phyloP scores from a whole-genome alignment of 2,797 vertebrate genomes.

The Hyperoplus immaculatus region DNA sequence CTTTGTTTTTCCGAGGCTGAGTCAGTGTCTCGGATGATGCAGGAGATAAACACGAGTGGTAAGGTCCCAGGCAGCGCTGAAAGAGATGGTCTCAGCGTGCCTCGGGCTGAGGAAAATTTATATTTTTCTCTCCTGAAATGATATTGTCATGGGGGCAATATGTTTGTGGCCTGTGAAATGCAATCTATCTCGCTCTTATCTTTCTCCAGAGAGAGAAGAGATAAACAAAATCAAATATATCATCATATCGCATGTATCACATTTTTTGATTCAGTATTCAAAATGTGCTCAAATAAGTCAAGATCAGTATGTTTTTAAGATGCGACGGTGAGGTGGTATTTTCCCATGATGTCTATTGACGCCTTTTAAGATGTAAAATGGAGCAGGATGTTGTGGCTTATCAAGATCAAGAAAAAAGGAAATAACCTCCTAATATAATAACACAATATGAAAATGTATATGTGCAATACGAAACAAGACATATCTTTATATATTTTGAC shows the following conservation, averaged over 20 bases:
- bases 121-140: conserved; percentile 38
- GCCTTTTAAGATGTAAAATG: background rate
- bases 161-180: conserved; percentile 43
- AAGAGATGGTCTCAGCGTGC: conserved; percentile 32
- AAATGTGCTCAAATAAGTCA: background rate
- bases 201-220: too few relatives aligned
- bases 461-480: background rate
- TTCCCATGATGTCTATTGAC: background rate
- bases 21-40: conserved; percentile 23
- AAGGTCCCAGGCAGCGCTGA: conserved; percentile 25
- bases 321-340: background rate
- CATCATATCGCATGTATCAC: background rate
- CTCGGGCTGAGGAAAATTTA: conserved; percentile 25
- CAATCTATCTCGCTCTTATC: background rate
- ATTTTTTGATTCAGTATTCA: background rate
- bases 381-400: background rate
- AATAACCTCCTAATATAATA: background rate
- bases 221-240: conserved; percentile 9
- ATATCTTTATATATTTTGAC: background rate
- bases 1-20: conserved; percentile 36
- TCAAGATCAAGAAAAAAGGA: background rate
- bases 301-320: background rate
- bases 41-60: conserved; percentile 41
- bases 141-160: conserved; percentile 32
- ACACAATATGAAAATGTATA: background rate